A percentile compares a stretch with the other conserved stretches of the same genome.
These are phyloP conservation scores for Ladona fulva DNA, from an alignment of 1,140 invertebrate species.

Conservation along the genomic window DNA sequence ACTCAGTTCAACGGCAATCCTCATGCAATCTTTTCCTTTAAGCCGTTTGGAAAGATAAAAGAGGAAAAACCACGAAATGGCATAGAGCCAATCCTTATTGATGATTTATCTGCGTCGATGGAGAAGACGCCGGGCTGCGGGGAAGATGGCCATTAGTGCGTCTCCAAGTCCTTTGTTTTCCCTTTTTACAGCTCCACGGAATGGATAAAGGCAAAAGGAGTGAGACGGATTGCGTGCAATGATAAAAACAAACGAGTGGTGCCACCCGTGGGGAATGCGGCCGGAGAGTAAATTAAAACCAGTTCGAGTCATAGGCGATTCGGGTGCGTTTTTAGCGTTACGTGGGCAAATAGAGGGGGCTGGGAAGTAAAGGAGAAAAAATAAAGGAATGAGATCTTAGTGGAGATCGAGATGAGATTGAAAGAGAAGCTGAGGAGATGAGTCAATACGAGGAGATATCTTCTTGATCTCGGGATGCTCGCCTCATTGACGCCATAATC, in stretches of 20 bases:
- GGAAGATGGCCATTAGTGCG: not conserved
- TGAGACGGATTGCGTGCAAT: constrained; percentile 2
- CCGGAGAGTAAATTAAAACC: constrained; percentile 4
- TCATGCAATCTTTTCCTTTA: not conserved
- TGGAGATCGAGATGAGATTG: too few species aligned
- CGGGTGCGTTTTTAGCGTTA: not conserved
- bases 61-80: not conserved
- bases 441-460: too few species aligned
- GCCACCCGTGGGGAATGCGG: not conserved
- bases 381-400: not conserved
- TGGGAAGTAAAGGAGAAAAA: not conserved
- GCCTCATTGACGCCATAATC: too few species aligned
- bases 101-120: not conserved
- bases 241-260: not conserved
- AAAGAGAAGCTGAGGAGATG: too few species aligned
- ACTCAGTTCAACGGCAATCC: not conserved
- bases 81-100: not conserved
- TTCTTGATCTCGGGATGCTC: too few species aligned
- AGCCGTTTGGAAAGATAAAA: not conserved
- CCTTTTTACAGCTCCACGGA: not conserved
- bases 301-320: not conserved
- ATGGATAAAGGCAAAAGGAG: not conserved
- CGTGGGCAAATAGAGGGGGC: not conserved
- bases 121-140: not conserved
- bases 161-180: not conserved